Evolutionary conservation across 2,797 vertebrate genomes (phyloP).

Genomic region (Tangara arthus): DNA sequence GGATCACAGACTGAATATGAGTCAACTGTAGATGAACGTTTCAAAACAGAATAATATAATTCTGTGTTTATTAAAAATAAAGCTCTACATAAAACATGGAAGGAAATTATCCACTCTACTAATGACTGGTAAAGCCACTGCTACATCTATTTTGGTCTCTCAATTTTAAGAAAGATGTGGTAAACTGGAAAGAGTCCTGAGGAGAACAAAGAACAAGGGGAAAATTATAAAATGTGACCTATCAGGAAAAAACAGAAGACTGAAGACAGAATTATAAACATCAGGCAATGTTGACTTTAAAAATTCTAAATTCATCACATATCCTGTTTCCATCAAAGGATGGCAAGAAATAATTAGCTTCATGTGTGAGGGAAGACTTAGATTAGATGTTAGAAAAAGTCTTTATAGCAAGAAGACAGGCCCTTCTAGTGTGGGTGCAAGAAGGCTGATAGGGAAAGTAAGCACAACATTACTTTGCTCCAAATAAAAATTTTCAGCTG

Average conservation of each 20-base stretch:
- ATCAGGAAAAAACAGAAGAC: slow-evolving; percentile 35
- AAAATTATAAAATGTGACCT: slow-evolving; percentile 48
- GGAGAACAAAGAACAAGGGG: slow-evolving; percentile 39
- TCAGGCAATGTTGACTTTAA: slow-evolving; percentile 26
- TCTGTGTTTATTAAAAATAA: slow-evolving; percentile 58
- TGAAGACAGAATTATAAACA: slow-evolving; percentile 38
- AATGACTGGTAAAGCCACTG: slow-evolving; percentile 36
- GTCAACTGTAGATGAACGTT: slow-evolving; percentile 1
- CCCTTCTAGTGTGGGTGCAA: not conserved
- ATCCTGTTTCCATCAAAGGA: slow-evolving; percentile 4
- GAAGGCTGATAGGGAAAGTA: not conserved
- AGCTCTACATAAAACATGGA: slow-evolving; percentile 15
- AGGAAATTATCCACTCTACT: slow-evolving; percentile 44
- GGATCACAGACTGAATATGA: slow-evolving; percentile 14
- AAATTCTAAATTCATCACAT: slow-evolving; percentile 25
- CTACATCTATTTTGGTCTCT: slow-evolving; percentile 36
- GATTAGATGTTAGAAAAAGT: not conserved
- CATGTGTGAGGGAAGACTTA: slow-evolving; percentile 17
- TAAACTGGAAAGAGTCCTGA: slow-evolving; percentile 43
- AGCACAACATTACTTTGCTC: not conserved
- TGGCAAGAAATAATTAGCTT: slow-evolving; percentile 32
- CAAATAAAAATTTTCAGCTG: not conserved
- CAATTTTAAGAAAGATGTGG: slow-evolving; percentile 37
- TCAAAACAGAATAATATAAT: slow-evolving; percentile 47
- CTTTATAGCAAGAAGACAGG: not conserved